Percentiles rank a stretch among this genome's conserved stretches.
Conservation (phyloP, 2,797 vertebrate genomes). For the Urophycis tenuis region DNA sequence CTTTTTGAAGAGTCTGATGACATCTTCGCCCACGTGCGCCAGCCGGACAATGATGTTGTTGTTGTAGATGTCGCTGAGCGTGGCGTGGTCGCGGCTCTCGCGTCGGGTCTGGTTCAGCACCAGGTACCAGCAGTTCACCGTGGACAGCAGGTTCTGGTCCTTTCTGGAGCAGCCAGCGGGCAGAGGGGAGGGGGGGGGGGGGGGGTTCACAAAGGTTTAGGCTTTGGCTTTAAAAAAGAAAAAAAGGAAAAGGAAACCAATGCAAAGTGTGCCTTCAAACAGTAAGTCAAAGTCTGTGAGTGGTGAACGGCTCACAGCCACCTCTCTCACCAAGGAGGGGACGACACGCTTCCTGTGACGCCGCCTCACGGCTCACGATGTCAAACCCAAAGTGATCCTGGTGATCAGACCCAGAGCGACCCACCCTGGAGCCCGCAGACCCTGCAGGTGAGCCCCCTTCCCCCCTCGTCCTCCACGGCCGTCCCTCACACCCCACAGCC, state of each 20-base stretch:
- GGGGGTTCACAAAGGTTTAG: background rate
- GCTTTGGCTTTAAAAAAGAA: background rate
- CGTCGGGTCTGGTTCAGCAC: slow-evolving; percentile 92
- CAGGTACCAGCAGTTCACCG: slow-evolving; percentile 98
- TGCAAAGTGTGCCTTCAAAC: background rate
- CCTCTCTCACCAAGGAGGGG: background rate
- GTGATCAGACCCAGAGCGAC: background rate
- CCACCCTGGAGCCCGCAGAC: background rate
- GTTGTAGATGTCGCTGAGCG: slow-evolving; percentile 96
- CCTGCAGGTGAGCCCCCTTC: background rate
- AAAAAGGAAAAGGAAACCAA: background rate
- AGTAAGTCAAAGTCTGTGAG: too few species aligned
- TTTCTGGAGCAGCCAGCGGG: slow-evolving; percentile 72
- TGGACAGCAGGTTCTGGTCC: slow-evolving; percentile 93
- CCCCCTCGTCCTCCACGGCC: background rate
- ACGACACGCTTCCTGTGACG: background rate
- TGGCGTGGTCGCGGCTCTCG: slow-evolving; percentile 94
- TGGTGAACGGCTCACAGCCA: background rate
- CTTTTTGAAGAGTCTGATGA: slow-evolving; percentile 99
- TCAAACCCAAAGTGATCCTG: background rate
- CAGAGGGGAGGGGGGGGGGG: slow-evolving; percentile 17
- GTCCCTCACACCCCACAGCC: background rate
- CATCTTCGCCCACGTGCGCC: slow-evolving; percentile 94
- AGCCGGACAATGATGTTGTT: slow-evolving; percentile 97
- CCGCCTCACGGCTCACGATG: background rate